Percentiles rank a stretch among this genome's conserved stretches.
Evolutionary conservation across 1,140 invertebrate genomes (phyloP).

Genomic region (Panulirus ornatus): DNA sequence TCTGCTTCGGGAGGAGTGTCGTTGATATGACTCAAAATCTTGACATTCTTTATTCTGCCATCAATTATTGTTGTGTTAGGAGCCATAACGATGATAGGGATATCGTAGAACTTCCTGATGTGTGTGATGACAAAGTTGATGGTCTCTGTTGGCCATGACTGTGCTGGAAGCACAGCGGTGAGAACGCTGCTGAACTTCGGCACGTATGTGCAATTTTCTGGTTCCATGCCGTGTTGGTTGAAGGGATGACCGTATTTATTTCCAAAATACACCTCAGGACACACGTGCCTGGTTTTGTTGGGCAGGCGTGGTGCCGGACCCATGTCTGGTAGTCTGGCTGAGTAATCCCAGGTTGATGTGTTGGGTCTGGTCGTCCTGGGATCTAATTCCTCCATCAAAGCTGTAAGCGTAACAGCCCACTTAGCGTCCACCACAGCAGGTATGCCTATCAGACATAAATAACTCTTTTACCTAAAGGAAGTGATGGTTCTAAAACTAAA

Average conservation of each 20-base stretch:
- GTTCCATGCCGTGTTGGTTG: slow-evolving; percentile 37
- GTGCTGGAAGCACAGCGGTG: slow-evolving; percentile 22
- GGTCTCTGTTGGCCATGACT: neutral
- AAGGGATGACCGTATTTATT: neutral
- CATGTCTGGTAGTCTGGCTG: neutral
- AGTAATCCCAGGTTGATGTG: neutral
- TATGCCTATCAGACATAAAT: neutral
- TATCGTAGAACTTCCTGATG: slow-evolving; percentile 1
- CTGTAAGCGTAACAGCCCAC: neutral
- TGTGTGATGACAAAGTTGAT: slow-evolving; percentile 7
- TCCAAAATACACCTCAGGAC: slow-evolving; percentile 36
- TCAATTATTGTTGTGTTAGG: too few relatives aligned
- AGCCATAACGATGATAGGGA: slow-evolving; percentile 5
- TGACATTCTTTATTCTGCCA: neutral
- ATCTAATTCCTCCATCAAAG: neutral
- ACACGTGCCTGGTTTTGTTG: slow-evolving; percentile 15
- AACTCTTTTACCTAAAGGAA: neutral
- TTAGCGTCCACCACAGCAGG: neutral
- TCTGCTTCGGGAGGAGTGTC: neutral
- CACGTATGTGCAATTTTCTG: neutral
- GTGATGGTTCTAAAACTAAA: neutral
- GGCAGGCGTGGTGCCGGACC: neutral
- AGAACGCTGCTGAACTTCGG: neutral
- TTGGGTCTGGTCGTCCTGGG: neutral
- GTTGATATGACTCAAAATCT: neutral